phyloP scores from a whole-genome alignment of 1,140 invertebrate genomes.

The Cardiocondyla obscurior region DNA sequence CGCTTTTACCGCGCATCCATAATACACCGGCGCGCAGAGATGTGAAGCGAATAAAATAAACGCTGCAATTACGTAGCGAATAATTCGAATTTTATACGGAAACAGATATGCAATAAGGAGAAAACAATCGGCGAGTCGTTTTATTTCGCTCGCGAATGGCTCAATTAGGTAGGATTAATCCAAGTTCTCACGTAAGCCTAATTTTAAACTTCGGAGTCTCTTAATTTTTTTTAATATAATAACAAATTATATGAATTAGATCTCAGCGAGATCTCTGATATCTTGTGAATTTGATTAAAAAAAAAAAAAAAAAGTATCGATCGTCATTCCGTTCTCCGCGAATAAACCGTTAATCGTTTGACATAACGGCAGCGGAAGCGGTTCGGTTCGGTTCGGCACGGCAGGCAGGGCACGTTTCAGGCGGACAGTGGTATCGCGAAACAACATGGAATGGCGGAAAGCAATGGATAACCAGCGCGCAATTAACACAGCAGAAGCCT shows the following conservation, averaged over 20 bases:
- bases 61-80: neutral
- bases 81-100: too few relatives aligned
- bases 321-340: conserved; percentile 45
- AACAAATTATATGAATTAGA: too few relatives aligned
- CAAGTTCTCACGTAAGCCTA: too few relatives aligned
- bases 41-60: neutral
- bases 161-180: too few relatives aligned
- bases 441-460: conserved; percentile 50
- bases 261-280: neutral
- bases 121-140: too few relatives aligned
- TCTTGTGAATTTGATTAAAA: neutral
- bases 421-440: conserved; percentile 33
- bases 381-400: conserved; percentile 16
- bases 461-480: conserved; percentile 76
- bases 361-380: conserved; percentile 28
- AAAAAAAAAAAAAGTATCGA: too few relatives aligned
- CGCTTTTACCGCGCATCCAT: conserved; percentile 8
- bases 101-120: too few relatives aligned
- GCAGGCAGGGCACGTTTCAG: conserved; percentile 31
- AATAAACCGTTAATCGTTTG: conserved; percentile 55
- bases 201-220: too few relatives aligned
- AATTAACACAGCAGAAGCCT: conserved; percentile 77
- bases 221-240: too few relatives aligned
- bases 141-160: too few relatives aligned
- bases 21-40: neutral